These are phyloP conservation scores for Patella caerulea DNA, from an alignment of 2,888 invertebrate genomes.

Conservation along the genomic window DNA sequence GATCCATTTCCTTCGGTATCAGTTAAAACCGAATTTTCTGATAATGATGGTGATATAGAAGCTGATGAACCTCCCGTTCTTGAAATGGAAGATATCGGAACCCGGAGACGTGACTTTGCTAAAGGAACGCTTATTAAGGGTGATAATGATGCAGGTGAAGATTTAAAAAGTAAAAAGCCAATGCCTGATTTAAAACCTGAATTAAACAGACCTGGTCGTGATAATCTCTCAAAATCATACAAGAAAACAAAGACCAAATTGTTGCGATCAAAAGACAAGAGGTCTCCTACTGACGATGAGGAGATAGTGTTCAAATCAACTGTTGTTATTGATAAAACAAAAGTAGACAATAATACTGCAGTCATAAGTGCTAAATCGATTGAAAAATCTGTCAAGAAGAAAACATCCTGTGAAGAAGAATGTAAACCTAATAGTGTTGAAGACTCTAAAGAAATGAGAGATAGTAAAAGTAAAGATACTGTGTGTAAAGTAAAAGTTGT, in stretches of 20 bases:
- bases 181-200: conserved; percentile 7
- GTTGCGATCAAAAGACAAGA: conserved; percentile 14
- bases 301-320: too few relatives aligned
- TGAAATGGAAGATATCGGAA: not conserved
- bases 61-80: not conserved
- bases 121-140: not conserved
- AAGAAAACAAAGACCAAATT: too few relatives aligned
- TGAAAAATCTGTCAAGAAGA: conserved; percentile 13
- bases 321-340: too few relatives aligned
- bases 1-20: not conserved
- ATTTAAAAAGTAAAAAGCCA: not conserved
- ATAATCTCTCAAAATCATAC: too few relatives aligned
- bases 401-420: not conserved
- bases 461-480: not conserved
- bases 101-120: not conserved
- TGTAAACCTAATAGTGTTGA: not conserved
- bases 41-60: not conserved
- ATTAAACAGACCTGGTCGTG: not conserved
- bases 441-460: not conserved
- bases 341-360: not conserved
- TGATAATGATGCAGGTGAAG: not conserved
- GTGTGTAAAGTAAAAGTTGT: not conserved
- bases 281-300: not conserved
- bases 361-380: conserved; percentile 15
- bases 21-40: not conserved